A percentile compares a stretch with the other conserved stretches of the same genome.
These are phyloP conservation scores for Hemicentrotus pulcherrimus DNA, from an alignment of 35 echinoderm and acorn worm genomes.

Conservation along the genomic window DNA sequence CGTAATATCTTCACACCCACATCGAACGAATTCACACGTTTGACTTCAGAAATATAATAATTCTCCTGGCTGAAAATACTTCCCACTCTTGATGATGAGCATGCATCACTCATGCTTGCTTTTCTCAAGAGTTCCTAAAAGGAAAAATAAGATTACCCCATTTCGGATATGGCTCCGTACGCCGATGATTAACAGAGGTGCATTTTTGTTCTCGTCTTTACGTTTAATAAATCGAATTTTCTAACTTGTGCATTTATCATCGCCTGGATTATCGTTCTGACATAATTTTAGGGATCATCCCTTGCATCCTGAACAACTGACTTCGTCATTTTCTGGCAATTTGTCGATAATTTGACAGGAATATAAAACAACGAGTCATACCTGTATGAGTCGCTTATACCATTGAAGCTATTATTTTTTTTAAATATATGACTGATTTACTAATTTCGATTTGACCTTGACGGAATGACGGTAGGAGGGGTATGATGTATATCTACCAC, in stretches of 20 bases:
- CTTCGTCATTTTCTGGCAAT: not conserved
- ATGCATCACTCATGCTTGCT: not conserved
- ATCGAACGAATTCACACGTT: not conserved
- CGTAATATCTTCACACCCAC: not conserved
- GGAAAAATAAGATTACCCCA: not conserved
- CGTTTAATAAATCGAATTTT: not conserved
- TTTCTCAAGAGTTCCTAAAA: not conserved
- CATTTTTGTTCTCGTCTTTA: not conserved
- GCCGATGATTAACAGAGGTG: not conserved
- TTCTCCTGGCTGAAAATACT: not conserved
- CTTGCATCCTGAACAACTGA: not conserved
- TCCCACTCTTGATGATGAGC: not conserved
- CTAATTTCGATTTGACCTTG: too few relatives aligned
- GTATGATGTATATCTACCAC: too few relatives aligned
- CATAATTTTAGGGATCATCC: not conserved
- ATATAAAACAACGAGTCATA: not conserved
- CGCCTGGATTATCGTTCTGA: not conserved
- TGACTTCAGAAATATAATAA: not conserved
- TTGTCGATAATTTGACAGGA: not conserved
- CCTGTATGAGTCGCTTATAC: not conserved
- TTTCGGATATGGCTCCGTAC: not conserved
- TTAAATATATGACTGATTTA: too few relatives aligned
- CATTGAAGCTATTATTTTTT: too few relatives aligned
- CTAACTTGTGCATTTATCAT: not conserved
- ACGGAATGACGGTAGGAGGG: too few relatives aligned